Percentiles rank a stretch among this genome's conserved stretches.
Evolutionary conservation across 1,140 invertebrate species (phyloP).

Genomic region (Goniozus legneri): DNA sequence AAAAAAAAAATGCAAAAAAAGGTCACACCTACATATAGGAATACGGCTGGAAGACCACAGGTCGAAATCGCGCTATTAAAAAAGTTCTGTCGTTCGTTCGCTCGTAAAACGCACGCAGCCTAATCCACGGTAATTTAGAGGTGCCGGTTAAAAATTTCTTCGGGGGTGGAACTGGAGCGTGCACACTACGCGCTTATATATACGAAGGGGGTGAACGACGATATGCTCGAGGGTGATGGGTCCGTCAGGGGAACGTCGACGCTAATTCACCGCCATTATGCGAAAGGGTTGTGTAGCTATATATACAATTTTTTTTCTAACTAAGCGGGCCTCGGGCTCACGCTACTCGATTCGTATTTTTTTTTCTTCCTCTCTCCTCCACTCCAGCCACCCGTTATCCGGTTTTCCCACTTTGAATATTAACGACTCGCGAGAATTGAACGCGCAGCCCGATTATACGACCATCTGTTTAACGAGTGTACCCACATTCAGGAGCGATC

Average conservation of each 20-base stretch:
- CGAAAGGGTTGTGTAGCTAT: constrained; percentile 38
- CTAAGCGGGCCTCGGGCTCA: background rate
- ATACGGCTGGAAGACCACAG: too few relatives aligned
- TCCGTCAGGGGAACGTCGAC: constrained; percentile 14
- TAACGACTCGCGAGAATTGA: constrained; percentile 20
- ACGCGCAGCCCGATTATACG: background rate
- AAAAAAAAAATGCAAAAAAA: constrained; percentile 34
- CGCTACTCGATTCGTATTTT: background rate
- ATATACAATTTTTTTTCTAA: constrained; percentile 13
- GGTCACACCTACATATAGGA: too few relatives aligned
- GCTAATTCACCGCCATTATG: constrained; percentile 36
- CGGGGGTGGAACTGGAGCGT: constrained; percentile 10
- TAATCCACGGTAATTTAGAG: constrained; percentile 40
- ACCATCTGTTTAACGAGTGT: background rate
- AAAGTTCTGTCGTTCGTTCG: constrained; percentile 33
- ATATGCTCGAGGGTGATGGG: constrained; percentile 5
- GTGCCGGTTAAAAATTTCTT: constrained; percentile 30
- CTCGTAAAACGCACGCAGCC: constrained; percentile 39
- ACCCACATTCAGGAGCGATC: constrained; percentile 12
- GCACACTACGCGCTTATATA: background rate
- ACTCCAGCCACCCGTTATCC: background rate
- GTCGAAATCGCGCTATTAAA: constrained; percentile 33
- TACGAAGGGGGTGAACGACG: constrained; percentile 1
- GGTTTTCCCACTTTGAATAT: constrained; percentile 17
- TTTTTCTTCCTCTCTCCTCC: constrained; percentile 6